Conservation (phyloP, 2,888 invertebrate genomes). For the Galerucella calmariensis region DNA sequence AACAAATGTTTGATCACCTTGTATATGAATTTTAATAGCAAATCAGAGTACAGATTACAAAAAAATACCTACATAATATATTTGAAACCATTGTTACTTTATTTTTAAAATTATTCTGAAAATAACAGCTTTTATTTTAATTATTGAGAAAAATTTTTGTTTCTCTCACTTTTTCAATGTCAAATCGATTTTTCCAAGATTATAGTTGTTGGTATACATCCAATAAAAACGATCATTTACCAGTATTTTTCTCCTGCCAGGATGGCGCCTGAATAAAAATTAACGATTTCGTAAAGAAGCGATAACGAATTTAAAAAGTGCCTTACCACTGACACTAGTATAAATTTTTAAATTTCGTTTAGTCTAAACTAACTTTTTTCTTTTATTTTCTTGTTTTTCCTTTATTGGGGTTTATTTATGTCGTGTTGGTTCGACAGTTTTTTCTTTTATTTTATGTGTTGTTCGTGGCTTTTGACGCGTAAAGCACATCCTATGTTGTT, state of each 20-base stretch:
- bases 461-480: constrained; percentile 62
- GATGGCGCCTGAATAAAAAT: neutral
- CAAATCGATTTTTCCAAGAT: neutral
- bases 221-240: neutral
- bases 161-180: neutral
- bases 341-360: constrained; percentile 24
- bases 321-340: neutral
- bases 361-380: constrained; percentile 25
- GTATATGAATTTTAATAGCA: constrained; percentile 2
- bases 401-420: constrained; percentile 54
- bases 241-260: neutral
- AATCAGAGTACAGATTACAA: neutral
- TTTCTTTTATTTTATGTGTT: constrained; percentile 53
- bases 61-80: neutral
- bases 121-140: neutral
- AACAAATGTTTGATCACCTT: neutral
- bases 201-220: neutral
- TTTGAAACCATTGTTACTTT: neutral
- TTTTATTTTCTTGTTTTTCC: constrained; percentile 45
- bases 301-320: neutral
- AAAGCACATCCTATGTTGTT: constrained; percentile 63
- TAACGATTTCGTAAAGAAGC: neutral
- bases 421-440: constrained; percentile 58
- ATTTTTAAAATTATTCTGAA: neutral
- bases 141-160: neutral